A percentile compares a stretch with the other conserved stretches of the same genome.
These are phyloP conservation scores for Eleutherodactylus coqui DNA, from an alignment of 2,797 vertebrate genomes.

Conservation along the genomic window DNA sequence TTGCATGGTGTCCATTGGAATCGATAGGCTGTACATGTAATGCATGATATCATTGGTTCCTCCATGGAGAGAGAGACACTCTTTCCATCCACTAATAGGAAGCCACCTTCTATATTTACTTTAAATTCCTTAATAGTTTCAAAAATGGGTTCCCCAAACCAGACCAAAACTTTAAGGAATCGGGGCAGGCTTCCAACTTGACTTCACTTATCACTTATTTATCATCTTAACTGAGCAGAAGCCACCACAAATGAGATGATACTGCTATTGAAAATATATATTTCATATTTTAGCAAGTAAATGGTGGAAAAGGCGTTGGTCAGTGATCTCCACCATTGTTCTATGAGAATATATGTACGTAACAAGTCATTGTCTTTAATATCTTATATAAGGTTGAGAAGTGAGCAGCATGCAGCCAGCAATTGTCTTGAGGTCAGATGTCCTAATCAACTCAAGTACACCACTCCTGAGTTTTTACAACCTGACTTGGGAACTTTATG, in stretches of 20 bases:
- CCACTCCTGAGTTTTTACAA: constrained; percentile 47
- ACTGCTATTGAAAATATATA: not conserved
- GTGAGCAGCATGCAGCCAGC: not conserved
- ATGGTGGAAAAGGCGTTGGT: not conserved
- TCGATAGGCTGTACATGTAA: not conserved
- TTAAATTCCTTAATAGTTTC: too few relatives aligned
- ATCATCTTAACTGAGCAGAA: not conserved
- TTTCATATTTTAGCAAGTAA: not conserved
- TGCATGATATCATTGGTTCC: not conserved
- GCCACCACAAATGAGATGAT: not conserved
- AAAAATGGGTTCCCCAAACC: too few relatives aligned
- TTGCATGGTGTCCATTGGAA: not conserved
- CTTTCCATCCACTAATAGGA: too few relatives aligned
- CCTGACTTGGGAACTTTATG: constrained; percentile 60
- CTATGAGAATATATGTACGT: not conserved
- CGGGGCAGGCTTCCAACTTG: not conserved
- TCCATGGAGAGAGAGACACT: not conserved
- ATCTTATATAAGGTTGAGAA: not conserved
- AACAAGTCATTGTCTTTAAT: not conserved
- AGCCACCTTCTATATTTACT: too few relatives aligned
- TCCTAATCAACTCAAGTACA: constrained; percentile 21
- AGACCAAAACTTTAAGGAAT: not conserved
- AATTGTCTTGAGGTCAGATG: constrained; percentile 1
- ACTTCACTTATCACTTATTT: not conserved
- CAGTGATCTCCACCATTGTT: not conserved